Evolutionary conservation across 2,797 vertebrate species (phyloP).

Genomic region (Dicrostonyx torquatus): DNA sequence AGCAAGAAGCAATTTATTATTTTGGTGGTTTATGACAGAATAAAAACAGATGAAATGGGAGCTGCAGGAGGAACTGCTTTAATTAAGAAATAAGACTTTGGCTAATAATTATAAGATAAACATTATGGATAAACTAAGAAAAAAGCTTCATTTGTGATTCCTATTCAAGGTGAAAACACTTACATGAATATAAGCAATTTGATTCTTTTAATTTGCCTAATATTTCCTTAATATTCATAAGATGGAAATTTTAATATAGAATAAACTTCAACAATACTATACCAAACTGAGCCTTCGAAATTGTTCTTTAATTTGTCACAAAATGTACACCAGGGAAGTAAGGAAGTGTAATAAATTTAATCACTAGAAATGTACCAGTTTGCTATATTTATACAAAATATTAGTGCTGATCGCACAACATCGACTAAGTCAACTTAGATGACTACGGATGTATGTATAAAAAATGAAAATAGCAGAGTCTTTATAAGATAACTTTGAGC

Average conservation of each 20-base stretch:
- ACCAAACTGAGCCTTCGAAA: neutral
- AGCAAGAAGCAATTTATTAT: neutral
- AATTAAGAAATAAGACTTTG: neutral
- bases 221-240: neutral
- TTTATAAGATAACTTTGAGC: neutral
- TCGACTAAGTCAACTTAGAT: neutral
- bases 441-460: neutral
- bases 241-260: neutral
- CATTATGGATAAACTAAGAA: neutral
- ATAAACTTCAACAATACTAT: neutral
- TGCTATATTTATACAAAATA: neutral
- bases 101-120: neutral
- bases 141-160: neutral
- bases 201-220: neutral
- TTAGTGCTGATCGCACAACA: neutral
- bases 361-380: neutral
- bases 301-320: neutral
- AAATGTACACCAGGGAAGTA: fast-evolving
- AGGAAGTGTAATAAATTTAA: neutral
- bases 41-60: neutral
- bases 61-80: neutral
- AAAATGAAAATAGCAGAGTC: neutral
- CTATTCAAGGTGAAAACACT: neutral
- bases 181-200: neutral
- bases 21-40: neutral